A percentile compares a stretch with the other conserved stretches of the same genome.
These are phyloP conservation scores for Listronotus bonariensis DNA, from an alignment of 1,140 invertebrate genomes.

Conservation along the genomic window DNA sequence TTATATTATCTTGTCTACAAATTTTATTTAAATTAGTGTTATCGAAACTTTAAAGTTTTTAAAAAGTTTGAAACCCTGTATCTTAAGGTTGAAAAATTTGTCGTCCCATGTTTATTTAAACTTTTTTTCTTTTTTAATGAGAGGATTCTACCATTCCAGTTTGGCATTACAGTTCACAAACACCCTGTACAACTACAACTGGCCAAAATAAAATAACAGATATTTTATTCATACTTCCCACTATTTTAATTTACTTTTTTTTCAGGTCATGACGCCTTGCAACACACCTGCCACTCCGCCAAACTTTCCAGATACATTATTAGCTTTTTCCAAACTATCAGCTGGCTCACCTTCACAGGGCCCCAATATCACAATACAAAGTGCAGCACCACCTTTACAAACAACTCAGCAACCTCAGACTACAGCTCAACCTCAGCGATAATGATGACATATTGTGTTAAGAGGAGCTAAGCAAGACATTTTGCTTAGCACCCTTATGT, in stretches of 20 bases:
- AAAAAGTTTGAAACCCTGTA: too few species aligned
- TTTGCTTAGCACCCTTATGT: background rate
- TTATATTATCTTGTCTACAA: too few species aligned
- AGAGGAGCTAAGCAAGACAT: background rate
- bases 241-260: background rate
- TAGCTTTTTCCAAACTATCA: slow-evolving; percentile 84
- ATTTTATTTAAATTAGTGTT: too few species aligned
- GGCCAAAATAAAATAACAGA: too few species aligned
- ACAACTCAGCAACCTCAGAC: slow-evolving; percentile 47
- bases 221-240: background rate
- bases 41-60: too few species aligned
- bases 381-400: slow-evolving; percentile 29
- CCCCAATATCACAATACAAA: slow-evolving; percentile 36
- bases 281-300: slow-evolving; percentile 90
- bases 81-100: too few species aligned
- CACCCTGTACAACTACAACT: too few species aligned
- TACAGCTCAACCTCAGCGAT: slow-evolving; percentile 48
- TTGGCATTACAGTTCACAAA: too few species aligned
- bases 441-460: slow-evolving; percentile 24
- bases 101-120: too few species aligned
- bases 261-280: slow-evolving; percentile 77
- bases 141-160: too few species aligned
- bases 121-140: too few species aligned
- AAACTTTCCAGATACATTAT: slow-evolving; percentile 83
- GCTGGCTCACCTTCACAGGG: slow-evolving; percentile 58